These are phyloP conservation scores for Pristionchus fissidentatus DNA, from an alignment of 2,888 invertebrate species.

Conservation along the genomic window DNA sequence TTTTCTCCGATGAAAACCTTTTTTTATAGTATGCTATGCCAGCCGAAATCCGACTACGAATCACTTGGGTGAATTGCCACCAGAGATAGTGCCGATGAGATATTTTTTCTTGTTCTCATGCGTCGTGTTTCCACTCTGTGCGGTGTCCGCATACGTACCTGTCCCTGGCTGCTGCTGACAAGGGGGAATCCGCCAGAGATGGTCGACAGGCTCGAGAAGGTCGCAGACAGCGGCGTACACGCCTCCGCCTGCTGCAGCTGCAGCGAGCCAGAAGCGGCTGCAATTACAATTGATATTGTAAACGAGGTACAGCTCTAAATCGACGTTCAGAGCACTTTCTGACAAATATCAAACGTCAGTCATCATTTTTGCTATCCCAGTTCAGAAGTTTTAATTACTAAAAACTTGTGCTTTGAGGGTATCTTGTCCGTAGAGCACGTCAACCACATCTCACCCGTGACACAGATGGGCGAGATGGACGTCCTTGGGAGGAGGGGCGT, in stretches of 20 bases:
- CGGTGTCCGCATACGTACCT: background rate
- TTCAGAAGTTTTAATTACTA: too few species aligned
- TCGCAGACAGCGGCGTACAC: constrained; percentile 8
- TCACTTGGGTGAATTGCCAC: too few species aligned
- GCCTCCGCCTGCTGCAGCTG: background rate
- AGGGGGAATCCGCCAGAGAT: background rate
- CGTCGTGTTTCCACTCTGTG: background rate
- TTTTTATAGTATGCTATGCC: too few species aligned
- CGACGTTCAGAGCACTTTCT: too few species aligned
- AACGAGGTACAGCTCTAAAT: too few species aligned
- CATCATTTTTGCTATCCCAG: too few species aligned
- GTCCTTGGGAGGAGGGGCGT: background rate
- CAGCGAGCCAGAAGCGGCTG: constrained; percentile 5
- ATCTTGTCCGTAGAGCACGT: too few species aligned
- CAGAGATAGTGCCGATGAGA: too few species aligned
- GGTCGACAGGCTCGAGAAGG: constrained; percentile 5
- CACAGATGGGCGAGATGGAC: background rate
- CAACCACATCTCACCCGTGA: constrained; percentile 1
- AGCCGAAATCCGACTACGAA: too few species aligned
- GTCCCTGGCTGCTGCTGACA: background rate
- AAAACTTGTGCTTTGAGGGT: too few species aligned
- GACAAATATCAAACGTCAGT: too few species aligned
- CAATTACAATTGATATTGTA: background rate
- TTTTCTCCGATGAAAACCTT: too few species aligned
- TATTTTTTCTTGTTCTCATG: background rate